phyloP scores from a whole-genome alignment of 2,888 invertebrate species.

The Brenthis hecate region DNA sequence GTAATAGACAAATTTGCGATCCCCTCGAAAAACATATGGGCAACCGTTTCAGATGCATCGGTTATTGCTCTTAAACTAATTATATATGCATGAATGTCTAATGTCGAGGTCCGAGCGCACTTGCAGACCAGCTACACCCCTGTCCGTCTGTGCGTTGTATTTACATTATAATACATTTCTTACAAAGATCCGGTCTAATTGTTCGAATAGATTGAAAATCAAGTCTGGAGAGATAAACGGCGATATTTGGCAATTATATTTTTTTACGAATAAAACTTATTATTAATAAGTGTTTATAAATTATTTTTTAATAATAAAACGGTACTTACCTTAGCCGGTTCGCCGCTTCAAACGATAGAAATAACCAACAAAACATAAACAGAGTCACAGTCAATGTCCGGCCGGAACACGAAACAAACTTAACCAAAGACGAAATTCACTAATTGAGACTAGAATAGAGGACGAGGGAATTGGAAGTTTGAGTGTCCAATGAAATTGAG shows the following conservation, averaged over 20 bases:
- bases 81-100: conserved; percentile 74
- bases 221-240: conserved; percentile 35
- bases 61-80: conserved; percentile 51
- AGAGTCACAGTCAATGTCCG: conserved; percentile 74
- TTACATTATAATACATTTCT: conserved; percentile 66
- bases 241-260: conserved; percentile 13
- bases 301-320: conserved; percentile 8
- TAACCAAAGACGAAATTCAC: conserved; percentile 55
- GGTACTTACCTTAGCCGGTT: conserved; percentile 60
- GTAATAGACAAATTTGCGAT: conserved; percentile 20
- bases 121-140: conserved; percentile 65
- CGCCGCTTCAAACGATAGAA: conserved; percentile 60
- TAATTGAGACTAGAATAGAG: conserved; percentile 47
- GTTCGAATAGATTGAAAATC: conserved; percentile 48
- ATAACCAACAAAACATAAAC: conserved; percentile 63
- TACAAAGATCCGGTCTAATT: conserved; percentile 56
- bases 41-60: conserved; percentile 52
- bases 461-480: conserved; percentile 45
- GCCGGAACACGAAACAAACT: conserved; percentile 57
- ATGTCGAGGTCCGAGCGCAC: conserved; percentile 56
- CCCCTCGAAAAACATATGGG: conserved; percentile 37
- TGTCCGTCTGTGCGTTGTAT: conserved; percentile 51
- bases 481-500: conserved; percentile 45
- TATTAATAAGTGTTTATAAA: background rate
- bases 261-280: background rate